phyloP scores from a whole-genome alignment of 1,140 invertebrate species.

The Macrotrachela quadricornifera region DNA sequence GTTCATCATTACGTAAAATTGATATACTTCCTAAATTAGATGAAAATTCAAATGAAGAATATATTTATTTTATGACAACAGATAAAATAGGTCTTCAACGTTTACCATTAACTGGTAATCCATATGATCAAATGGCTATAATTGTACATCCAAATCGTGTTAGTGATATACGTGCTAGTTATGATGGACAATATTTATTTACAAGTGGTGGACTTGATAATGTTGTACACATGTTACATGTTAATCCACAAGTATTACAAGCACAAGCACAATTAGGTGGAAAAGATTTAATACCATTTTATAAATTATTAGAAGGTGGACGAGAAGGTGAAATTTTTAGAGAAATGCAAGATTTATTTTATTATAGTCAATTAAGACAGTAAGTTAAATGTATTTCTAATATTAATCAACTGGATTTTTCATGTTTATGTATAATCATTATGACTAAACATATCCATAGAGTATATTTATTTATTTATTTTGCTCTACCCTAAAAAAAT shows the following conservation, averaged over 20 bases:
- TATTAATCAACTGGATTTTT: too few relatives aligned
- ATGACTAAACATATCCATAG: too few relatives aligned
- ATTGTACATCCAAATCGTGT: constrained; percentile 40
- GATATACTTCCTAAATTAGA: background rate
- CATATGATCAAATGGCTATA: constrained; percentile 42
- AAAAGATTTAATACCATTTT: constrained; percentile 29
- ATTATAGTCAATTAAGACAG: constrained; percentile 44
- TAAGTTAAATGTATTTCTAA: constrained; percentile 9
- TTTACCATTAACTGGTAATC: constrained; percentile 47
- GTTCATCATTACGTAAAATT: constrained; percentile 35
- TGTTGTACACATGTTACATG: constrained; percentile 33
- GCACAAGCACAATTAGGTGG: constrained; percentile 28
- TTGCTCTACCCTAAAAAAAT: too few relatives aligned
- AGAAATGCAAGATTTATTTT: constrained; percentile 47
- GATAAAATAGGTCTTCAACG: constrained; percentile 45
- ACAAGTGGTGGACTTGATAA: constrained; percentile 37
- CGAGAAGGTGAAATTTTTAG: constrained; percentile 40
- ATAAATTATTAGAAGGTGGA: constrained; percentile 29
- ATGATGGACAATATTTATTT: constrained; percentile 35
- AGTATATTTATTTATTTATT: too few relatives aligned
- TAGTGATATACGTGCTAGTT: constrained; percentile 12
- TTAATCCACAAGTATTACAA: constrained; percentile 21
- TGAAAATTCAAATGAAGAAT: constrained; percentile 14
- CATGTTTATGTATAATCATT: too few relatives aligned
- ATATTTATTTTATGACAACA: constrained; percentile 40